These are phyloP conservation scores for Microtus ochrogaster DNA, from an alignment of 2,113 vertebrate species.

Conservation along the genomic window DNA sequence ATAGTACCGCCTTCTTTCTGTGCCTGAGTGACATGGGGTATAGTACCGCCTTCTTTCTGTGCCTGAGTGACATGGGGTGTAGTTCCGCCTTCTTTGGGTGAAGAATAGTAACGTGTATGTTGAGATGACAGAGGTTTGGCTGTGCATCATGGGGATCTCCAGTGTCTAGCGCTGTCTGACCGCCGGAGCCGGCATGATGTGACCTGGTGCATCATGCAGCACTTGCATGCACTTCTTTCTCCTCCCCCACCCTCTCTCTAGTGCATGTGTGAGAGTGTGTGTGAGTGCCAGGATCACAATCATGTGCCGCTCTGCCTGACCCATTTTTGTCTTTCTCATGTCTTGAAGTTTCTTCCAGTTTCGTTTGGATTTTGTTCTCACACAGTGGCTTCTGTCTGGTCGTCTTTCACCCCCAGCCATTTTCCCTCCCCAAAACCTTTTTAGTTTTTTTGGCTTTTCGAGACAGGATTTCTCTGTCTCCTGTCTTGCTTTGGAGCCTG, in stretches of 20 bases:
- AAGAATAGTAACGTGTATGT: conserved; percentile 11
- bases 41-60: conserved; percentile 20
- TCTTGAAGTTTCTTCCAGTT: background rate
- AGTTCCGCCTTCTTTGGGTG: background rate
- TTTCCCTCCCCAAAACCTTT: background rate
- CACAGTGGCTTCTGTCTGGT: background rate
- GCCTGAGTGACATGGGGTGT: background rate
- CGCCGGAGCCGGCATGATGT: background rate
- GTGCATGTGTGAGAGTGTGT: background rate
- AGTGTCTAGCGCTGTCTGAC: too few relatives aligned
- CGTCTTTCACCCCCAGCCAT: background rate
- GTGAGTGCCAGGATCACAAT: background rate
- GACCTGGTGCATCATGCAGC: background rate
- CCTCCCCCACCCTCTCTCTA: background rate
- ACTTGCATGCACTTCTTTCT: background rate
- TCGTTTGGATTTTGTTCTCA: background rate
- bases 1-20: conserved; percentile 17
- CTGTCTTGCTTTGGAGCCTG: too few relatives aligned
- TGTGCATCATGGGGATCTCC: background rate
- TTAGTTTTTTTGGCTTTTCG: too few relatives aligned
- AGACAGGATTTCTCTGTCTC: too few relatives aligned
- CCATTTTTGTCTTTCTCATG: background rate
- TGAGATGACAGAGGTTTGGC: background rate
- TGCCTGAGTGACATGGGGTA: background rate
- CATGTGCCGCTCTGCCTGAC: background rate